A percentile compares a stretch with the other conserved stretches of the same genome.
Conservation (phyloP, 2,113 vertebrate species). For the Melozone crissalis region DNA sequence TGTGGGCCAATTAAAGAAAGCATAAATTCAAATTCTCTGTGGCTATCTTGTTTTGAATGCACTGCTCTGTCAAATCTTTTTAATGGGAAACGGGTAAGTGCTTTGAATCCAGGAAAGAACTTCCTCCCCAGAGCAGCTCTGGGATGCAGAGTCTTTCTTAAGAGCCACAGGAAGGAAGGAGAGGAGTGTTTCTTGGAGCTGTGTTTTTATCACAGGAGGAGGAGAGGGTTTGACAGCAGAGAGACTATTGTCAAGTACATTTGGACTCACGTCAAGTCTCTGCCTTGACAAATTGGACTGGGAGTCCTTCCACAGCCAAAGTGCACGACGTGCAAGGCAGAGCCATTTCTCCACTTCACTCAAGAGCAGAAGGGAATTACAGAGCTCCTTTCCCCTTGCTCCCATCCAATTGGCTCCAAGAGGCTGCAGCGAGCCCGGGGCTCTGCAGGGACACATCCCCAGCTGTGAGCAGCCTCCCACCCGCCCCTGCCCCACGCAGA, state of each 20-base stretch:
- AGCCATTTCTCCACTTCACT: not conserved
- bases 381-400: not conserved
- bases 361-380: constrained; percentile 2
- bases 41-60: not conserved
- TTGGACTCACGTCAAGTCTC: constrained; percentile 8
- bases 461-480: not conserved
- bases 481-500: not conserved
- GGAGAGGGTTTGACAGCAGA: constrained; percentile 43
- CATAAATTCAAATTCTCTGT: constrained; percentile 13
- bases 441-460: not conserved
- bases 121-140: not conserved
- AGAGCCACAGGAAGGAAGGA: constrained; percentile 26
- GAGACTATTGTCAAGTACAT: constrained; percentile 27
- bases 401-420: not conserved
- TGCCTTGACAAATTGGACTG: constrained; percentile 31
- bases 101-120: not conserved
- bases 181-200: not conserved
- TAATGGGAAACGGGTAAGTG: not conserved
- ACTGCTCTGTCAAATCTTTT: not conserved
- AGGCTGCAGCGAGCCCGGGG: not conserved
- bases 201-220: constrained; percentile 30
- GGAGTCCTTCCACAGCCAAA: not conserved
- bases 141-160: not conserved
- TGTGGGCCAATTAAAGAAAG: constrained; percentile 41
- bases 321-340: not conserved